phyloP scores from a whole-genome alignment of 2,888 invertebrate genomes.

The Axea sp. region DNA sequence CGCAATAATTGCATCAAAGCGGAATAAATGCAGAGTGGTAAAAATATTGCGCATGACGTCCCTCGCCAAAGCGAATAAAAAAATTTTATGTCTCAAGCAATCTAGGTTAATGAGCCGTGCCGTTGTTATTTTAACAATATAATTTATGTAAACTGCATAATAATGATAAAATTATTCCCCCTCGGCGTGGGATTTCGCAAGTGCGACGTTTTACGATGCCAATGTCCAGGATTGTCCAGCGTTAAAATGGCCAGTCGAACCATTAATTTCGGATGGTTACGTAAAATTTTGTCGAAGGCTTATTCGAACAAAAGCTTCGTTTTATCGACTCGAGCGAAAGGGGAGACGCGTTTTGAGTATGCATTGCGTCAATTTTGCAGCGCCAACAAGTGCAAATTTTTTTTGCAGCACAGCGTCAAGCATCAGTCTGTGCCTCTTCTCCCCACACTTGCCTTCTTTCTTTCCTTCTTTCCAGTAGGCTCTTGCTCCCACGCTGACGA shows the following conservation, averaged over 20 bases:
- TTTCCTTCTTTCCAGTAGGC: slow-evolving; percentile 25
- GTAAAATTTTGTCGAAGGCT: no score
- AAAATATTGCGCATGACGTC: slow-evolving; percentile 10
- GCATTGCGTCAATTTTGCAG: no score
- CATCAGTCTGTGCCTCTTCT: slow-evolving; percentile 49
- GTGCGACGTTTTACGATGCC: no score
- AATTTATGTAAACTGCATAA: slow-evolving; percentile 45
- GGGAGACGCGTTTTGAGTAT: no score
- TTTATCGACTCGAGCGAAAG: no score
- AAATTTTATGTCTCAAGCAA: slow-evolving; percentile 30
- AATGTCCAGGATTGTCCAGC: no score
- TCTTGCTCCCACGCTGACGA: slow-evolving; percentile 55
- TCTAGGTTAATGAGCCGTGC: slow-evolving; percentile 48
- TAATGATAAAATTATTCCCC: slow-evolving; percentile 43
- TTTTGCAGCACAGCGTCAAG: slow-evolving; percentile 38
- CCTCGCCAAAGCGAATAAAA: slow-evolving; percentile 10
- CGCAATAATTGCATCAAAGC: slow-evolving; percentile 9
- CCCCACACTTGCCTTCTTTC: slow-evolving; percentile 21
- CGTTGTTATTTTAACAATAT: slow-evolving; percentile 35
- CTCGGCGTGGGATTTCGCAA: no score
- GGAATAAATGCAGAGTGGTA: slow-evolving; percentile 10
- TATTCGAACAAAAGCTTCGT: no score
- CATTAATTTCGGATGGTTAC: no score
- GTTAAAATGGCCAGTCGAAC: no score
- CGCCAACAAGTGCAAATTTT: slow-evolving; percentile 37